These are phyloP conservation scores for Pterocles orientalis DNA, from an alignment of 2,113 vertebrate genomes.

Conservation along the genomic window DNA sequence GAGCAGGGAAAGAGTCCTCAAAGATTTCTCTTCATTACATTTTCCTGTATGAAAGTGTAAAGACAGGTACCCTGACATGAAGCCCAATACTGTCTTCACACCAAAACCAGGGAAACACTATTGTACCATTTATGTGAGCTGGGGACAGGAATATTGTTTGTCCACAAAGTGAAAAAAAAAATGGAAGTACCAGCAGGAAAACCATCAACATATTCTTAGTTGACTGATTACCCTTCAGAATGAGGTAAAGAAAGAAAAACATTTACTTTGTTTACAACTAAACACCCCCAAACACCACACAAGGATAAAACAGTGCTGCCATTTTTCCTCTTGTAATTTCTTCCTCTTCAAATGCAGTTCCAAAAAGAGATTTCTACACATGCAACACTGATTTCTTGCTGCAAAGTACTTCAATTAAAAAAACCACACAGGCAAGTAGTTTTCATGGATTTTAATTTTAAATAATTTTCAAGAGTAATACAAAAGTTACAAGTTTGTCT, in stretches of 20 bases:
- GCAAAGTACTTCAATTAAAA: neutral
- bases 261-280: neutral
- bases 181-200: neutral
- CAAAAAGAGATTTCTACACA: neutral
- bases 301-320: neutral
- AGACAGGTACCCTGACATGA: neutral
- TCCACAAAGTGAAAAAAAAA: neutral
- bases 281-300: neutral
- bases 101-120: neutral
- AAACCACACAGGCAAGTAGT: neutral
- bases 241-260: neutral
- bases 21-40: neutral
- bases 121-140: neutral
- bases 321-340: neutral
- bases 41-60: neutral
- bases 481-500: conserved; percentile 60
- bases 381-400: neutral
- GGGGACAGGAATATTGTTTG: neutral
- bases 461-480: conserved; percentile 64
- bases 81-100: neutral
- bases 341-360: neutral
- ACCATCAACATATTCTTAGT: neutral
- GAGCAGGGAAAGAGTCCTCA: no score
- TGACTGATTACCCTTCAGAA: neutral
- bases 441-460: conserved; percentile 69